Base-by-base conservation (phyloP, 2,113 vertebrate genomes). In the Nerophis lumbriciformis region DNA sequence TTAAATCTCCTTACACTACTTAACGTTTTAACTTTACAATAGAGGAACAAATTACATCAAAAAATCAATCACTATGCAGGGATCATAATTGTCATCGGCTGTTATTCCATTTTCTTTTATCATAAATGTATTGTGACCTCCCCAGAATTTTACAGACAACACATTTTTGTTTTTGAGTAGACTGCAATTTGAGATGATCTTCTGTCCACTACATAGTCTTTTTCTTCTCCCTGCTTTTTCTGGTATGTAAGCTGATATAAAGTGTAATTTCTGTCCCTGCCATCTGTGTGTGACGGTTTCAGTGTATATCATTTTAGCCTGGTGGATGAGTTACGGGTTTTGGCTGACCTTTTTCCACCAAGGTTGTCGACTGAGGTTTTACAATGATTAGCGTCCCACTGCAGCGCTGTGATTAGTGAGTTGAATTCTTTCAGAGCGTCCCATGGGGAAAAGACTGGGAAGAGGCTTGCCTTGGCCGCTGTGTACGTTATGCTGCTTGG, bases 401-500 rank as follows among this genome's bases (percentile, higher is more conserved):
- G n/a, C 68, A 63, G 57, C 4, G 4, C 66, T 56, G 59, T 78
- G 67, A 71, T 79, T 78, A 83, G 67, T 69, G 67, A 83, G 81
- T 71, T 45, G 75, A 75, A 59, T 65, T 77, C 79, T 79, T 85
- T 83, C 64, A 78, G 65, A 69, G 58, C 5, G 38, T 49, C 61
- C 13, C 1, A 61, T 37, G 64, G 67, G 65, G 65, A 80, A 71
- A 68, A 54, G 48, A 55, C 60, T 62, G 37, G 68, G 70, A 73
- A 79, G 71, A 80, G 77, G 62, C 63, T 67, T 63, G 53, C 72
- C 59, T 53, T 76, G 73, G 66, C 70, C 62, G 72, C 71, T 69
- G 61, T 69, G 72, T 75, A 66, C 56, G 71, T 83, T 85, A 79
- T 85, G 68, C 66, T 75, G 67, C 73, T 72, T 0, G 10, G 64